Evolutionary conservation across 92 coral and sea anemone genomes (phyloP), one percentile per base, ranked within the genome.

Genomic region (Palythoa heliodiscus): DNA sequence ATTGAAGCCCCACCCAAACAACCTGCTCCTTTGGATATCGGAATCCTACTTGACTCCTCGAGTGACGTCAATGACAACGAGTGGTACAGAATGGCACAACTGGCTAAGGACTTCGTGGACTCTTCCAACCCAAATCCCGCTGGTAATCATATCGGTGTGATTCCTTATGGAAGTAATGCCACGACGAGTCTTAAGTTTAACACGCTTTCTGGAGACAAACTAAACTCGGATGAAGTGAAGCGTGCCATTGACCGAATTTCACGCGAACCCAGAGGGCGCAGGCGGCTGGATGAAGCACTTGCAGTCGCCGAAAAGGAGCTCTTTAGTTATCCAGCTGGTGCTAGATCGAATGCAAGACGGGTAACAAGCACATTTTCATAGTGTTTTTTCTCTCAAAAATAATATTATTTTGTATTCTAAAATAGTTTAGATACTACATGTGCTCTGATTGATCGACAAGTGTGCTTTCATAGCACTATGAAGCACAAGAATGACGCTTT

Each of bases 31-130:
- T 71, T 93, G 15, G 97, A 93, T 52, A 70, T 93, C 43, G 97
- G 93, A 14, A 89, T 93, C 71, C 84, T 92, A 16, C 92, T 87
- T 4, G 97, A 93, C 85, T 93, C 97, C n/a, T 89, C 97, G 23
- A 82, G 88, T 11, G 92, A 89, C 24, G 92, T 93, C 61, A 86
- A 88, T 66, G 63, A 85, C 55, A 66, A 72, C 13, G 60, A 91
- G 84, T 93, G 97, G 97, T 37, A 57, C 11, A 76, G 75, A 40
- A 87, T 91, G 55, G 68, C 84, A 57, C 82, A 80, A 55, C 86
- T 82, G 38, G 77, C 92, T 48, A 87, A 86, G 53, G 86, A 81
- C 76, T 78, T 91, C 80, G 87, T 93, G 15, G 92, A 91, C 70
- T 47, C 76, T 48, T 87, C 88, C 6, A 60, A 84, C 52, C 85